Evolutionary conservation across 2,113 vertebrate genomes (phyloP), one percentile per base, ranked within the genome.

Genomic region (Chaenocephalus aceratus): DNA sequence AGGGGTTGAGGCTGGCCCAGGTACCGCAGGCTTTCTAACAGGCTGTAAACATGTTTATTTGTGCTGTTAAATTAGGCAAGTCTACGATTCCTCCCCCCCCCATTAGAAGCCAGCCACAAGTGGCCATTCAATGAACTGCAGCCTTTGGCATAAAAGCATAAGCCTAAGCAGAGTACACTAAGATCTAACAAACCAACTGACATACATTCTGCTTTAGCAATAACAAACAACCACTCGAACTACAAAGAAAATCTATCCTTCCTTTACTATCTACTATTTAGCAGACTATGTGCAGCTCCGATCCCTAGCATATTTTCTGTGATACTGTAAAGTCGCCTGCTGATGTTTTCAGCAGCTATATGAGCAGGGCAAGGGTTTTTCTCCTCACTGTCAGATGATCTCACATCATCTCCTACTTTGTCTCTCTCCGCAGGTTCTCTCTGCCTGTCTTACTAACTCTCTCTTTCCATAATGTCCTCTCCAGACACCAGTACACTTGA

Each of bases 401-500:
- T 85, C 70, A 69, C 72, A 69, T 87, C 87, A 81, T 74, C 75
- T 58, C 68, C 58, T 51, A 16, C 77, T 69, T 13, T 45, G 15
- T 85, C 75, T 80, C 58, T 60, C 82, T 86, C 58, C 30, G 44
- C 75, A 77, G 79, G 82, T 77, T 88, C 60, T 83, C 68, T 77
- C 61, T 61, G 69, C 64, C 87, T 80, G 86, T 86, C 87, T 90
- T 52, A 52, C 87, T 64, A 70, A 74, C 75, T 79, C 85, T 79
- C 80, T 82, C 77, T 80, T 84, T 76, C 89, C 72, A 78, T 94
- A 92, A 92, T 85, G 90, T 93, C 86, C 86, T 91, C 88, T 90
- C 83, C 63, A 89, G 93, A 93, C 87, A 87, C 86, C 89, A 88
- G 91, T 86, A 86, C 90, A 92, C 92, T 93, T 91, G 88, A 93